Base-by-base conservation (phyloP, 1,140 invertebrate genomes). In the Aphelinus certus region DNA sequence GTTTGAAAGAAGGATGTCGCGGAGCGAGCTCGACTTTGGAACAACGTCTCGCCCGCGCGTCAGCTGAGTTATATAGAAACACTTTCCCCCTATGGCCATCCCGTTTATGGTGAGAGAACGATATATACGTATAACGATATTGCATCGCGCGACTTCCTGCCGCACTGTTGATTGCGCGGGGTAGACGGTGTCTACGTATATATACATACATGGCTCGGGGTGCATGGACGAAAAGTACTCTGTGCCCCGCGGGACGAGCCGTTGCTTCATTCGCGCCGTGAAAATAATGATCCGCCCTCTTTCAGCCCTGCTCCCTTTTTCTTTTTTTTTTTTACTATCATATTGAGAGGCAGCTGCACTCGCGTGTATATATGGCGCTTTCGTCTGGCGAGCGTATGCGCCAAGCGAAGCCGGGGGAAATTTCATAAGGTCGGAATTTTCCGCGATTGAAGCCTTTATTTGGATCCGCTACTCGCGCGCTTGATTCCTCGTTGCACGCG, bases 251-350 rank as follows among this genome's bases (percentile, higher is more conserved):
- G 51, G 51, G 9, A 53, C 51, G 51, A 6, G 51, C 9, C 51
- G 51, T 46, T 45, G 45, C n/a, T 68, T 68, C 66, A 68, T 68
- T 68, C 57, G 66, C 57, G 66, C 66, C 57, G 66, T 58, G 57
- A 68, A 68, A 68, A 68, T 68, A 68, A 68, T 68, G 66, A 68
- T 47, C 26, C 7, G 26, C 7, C 3, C 63, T 9, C 63, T 26
- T 26, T 26, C 26, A n/a, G 57, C 26, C 57, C 51, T 53, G 51
- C 3, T 45, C 64, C 1, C 48, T 66, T 42, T 66, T 53, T n/a
- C 26, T 26, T 4, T 49, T 42, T 42, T 66, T 43, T 26, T 43
- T 66, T 53, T 66, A 53, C 7, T n/a, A 42, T 6, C 26, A 9
- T 45, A 45, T 53, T n/a, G 48, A 66, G 43, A 10, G 48, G 7